Conservation (phyloP, 2,797 vertebrate genomes). For the Psittacula derbiana region DNA sequence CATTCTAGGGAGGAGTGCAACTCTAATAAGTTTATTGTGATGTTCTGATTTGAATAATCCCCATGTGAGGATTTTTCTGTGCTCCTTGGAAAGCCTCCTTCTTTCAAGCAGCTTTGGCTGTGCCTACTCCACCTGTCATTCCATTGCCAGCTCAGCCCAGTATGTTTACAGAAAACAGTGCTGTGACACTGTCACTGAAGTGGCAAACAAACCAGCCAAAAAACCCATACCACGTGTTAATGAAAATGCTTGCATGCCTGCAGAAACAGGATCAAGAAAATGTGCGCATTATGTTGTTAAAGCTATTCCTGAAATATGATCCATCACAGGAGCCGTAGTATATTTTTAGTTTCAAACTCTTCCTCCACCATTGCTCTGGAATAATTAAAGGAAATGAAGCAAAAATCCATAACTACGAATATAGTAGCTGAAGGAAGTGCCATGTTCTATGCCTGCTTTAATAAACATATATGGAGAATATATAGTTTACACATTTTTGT, state of each 20-base stretch:
- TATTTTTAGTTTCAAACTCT: not conserved
- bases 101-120: not conserved
- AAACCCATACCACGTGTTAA: fast-evolving
- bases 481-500: not conserved
- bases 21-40: not conserved
- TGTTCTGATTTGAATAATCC: not conserved
- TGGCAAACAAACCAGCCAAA: not conserved
- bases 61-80: not conserved
- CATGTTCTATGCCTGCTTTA: not conserved
- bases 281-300: not conserved
- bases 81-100: not conserved
- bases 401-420: not conserved
- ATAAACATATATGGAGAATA: not conserved
- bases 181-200: not conserved
- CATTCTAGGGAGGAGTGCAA: not conserved
- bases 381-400: not conserved
- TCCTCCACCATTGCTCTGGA: not conserved
- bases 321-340: not conserved
- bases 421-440: not conserved
- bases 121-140: not conserved
- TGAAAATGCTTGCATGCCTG: not conserved
- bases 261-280: not conserved
- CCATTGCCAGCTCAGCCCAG: not conserved
- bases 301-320: not conserved
- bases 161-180: not conserved